These are phyloP conservation scores for Dendrolimus pini DNA, from an alignment of 2,888 invertebrate genomes.

Conservation along the genomic window DNA sequence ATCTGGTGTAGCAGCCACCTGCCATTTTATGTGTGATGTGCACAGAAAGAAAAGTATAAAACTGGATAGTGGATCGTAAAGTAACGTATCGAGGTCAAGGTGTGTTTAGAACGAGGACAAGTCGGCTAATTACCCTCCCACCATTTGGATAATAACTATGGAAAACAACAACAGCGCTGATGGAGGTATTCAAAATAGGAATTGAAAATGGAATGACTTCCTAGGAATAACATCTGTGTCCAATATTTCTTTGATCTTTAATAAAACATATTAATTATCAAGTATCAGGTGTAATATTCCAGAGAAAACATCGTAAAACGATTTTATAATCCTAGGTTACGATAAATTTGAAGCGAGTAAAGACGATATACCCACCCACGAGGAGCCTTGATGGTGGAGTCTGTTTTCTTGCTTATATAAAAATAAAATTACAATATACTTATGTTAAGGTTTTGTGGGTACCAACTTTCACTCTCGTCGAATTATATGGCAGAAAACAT, in stretches of 20 bases:
- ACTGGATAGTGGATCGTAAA: conserved; percentile 55
- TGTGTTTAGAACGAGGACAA: conserved; percentile 60
- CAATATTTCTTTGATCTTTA: not conserved
- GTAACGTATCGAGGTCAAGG: conserved; percentile 64
- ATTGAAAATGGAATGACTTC: conserved; percentile 11
- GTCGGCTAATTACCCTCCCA: conserved; percentile 58
- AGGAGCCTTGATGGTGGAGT: too few relatives aligned
- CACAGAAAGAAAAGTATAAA: conserved; percentile 52
- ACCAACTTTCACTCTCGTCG: too few relatives aligned
- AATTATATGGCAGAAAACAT: too few relatives aligned
- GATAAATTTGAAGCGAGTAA: too few relatives aligned
- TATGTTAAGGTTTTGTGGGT: too few relatives aligned
- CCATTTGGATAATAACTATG: conserved; percentile 39
- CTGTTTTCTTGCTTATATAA: too few relatives aligned
- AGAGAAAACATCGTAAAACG: conserved; percentile 7
- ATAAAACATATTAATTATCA: too few relatives aligned
- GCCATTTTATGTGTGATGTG: conserved; percentile 42
- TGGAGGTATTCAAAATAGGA: conserved; percentile 17
- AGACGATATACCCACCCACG: too few relatives aligned
- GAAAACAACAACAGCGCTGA: conserved; percentile 33
- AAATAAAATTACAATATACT: too few relatives aligned
- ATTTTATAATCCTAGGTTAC: not conserved
- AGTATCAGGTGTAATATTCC: not conserved
- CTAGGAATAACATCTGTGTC: not conserved
- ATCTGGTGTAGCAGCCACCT: conserved; percentile 32